Evolutionary conservation across 92 coral and sea anemone species (phyloP).

Genomic region (Galaxea fascicularis): DNA sequence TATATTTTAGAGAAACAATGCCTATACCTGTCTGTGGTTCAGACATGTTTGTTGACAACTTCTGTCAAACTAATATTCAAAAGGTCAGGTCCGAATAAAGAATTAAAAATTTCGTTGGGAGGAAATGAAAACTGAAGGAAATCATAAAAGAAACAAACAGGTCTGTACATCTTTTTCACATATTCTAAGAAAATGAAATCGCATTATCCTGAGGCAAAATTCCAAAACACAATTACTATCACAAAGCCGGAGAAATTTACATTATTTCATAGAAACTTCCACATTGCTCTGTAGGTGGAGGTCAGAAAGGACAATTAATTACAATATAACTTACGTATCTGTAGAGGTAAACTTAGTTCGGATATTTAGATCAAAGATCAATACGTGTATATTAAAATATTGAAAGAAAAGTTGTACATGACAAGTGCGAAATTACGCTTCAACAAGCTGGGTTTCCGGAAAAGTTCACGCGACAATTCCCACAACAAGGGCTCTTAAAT

Average conservation of each 20-base stretch:
- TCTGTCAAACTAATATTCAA: background rate
- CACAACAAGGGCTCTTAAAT: slow-evolving; percentile 27
- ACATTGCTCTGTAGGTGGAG: background rate
- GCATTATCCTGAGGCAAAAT: slow-evolving; percentile 10
- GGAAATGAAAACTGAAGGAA: slow-evolving; percentile 5
- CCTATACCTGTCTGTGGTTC: slow-evolving; percentile 7
- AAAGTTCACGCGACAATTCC: slow-evolving; percentile 22
- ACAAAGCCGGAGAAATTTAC: background rate
- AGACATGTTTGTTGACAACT: slow-evolving; percentile 17
- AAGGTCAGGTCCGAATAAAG: background rate
- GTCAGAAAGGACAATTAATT: background rate
- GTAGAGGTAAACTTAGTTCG: background rate
- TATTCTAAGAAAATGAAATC: background rate
- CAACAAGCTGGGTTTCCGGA: slow-evolving; percentile 44
- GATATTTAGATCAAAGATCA: slow-evolving; percentile 37
- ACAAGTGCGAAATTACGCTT: slow-evolving; percentile 27
- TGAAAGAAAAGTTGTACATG: slow-evolving; percentile 9
- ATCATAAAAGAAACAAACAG: background rate
- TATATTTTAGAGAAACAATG: slow-evolving; percentile 6
- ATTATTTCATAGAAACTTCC: background rate
- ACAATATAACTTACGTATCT: background rate
- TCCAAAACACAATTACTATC: slow-evolving; percentile 34
- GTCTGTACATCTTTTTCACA: background rate
- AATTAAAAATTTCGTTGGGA: background rate
- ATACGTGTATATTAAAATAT: slow-evolving; percentile 17